A percentile compares a stretch with the other conserved stretches of the same genome.
Evolutionary conservation across 2,888 invertebrate genomes (phyloP).

Genomic region (Macroteleia sp.): DNA sequence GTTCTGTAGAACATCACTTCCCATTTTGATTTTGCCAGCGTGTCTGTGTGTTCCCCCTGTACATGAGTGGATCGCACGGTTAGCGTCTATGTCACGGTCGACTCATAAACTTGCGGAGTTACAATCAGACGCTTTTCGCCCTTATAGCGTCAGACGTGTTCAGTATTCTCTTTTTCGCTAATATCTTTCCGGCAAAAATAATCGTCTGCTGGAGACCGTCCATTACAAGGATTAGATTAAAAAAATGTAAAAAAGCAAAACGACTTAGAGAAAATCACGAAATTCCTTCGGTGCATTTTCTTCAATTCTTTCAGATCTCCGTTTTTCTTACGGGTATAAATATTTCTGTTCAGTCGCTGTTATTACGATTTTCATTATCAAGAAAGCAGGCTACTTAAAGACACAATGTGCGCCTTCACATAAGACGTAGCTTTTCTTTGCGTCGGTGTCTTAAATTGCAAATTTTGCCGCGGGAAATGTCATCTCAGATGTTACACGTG

Average conservation of each 20-base stretch:
- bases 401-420: slow-evolving; percentile 48
- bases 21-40: slow-evolving; percentile 52
- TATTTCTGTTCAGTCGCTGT: slow-evolving; percentile 13
- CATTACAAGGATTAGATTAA: slow-evolving; percentile 7
- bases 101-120: slow-evolving; percentile 53
- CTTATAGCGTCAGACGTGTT: slow-evolving; percentile 53
- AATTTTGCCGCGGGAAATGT: slow-evolving; percentile 77
- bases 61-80: slow-evolving; percentile 35
- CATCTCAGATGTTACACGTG: slow-evolving; percentile 40
- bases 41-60: slow-evolving; percentile 30
- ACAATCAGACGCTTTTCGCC: slow-evolving; percentile 57
- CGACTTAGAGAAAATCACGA: background rate
- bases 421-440: slow-evolving; percentile 57
- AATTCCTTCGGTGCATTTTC: background rate
- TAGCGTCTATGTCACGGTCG: slow-evolving; percentile 58
- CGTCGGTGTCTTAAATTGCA: slow-evolving; percentile 74
- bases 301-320: background rate
- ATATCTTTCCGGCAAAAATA: slow-evolving; percentile 35
- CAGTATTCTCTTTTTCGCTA: slow-evolving; percentile 38
- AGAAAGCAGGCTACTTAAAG: slow-evolving; percentile 44
- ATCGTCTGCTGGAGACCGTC: too few relatives aligned
- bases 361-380: slow-evolving; percentile 64
- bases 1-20: slow-evolving; percentile 52
- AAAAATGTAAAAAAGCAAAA: background rate
- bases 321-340: background rate